Evolutionary conservation across 2,797 vertebrate species (phyloP).

Genomic region (Rhinatrema bivittatum): DNA sequence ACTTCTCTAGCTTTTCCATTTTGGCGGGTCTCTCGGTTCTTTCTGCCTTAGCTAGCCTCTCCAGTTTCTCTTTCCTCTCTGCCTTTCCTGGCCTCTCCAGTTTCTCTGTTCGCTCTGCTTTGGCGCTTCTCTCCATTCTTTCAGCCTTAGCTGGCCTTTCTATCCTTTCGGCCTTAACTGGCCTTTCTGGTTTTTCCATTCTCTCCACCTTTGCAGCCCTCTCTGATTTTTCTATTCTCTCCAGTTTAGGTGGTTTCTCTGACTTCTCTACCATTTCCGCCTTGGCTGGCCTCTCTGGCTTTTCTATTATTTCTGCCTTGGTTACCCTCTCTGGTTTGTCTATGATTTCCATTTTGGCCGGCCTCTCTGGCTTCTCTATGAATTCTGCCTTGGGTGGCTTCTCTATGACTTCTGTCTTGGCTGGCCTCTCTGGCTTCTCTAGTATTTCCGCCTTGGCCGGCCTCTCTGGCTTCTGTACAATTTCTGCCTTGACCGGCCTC

Average conservation of each 20-base stretch:
- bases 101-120: constrained; percentile 27
- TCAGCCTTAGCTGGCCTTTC: constrained; percentile 47
- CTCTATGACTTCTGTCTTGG: not conserved
- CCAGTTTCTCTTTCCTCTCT: constrained; percentile 47
- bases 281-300: constrained; percentile 44
- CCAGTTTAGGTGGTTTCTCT: constrained; percentile 43
- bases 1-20: constrained; percentile 21
- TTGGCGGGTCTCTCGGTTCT: constrained; percentile 34
- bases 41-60: constrained; percentile 40
- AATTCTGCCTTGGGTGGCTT: constrained; percentile 5
- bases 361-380: not conserved
- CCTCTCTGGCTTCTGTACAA: too few relatives aligned
- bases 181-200: constrained; percentile 74
- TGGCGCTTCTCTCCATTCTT: constrained; percentile 35
- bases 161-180: too few relatives aligned
- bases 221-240: constrained; percentile 56
- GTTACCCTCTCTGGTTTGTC: constrained; percentile 15
- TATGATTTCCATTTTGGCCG: not conserved
- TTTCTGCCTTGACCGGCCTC: too few relatives aligned
- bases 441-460: not conserved
- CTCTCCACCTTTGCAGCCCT: constrained; percentile 53
- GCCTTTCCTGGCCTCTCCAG: constrained; percentile 15
- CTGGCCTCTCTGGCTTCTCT: not conserved
- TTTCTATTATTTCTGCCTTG: constrained; percentile 22
- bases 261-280: constrained; percentile 36